These are phyloP conservation scores for Parnassius smintheus DNA, from an alignment of 2,888 invertebrate species.

Conservation along the genomic window DNA sequence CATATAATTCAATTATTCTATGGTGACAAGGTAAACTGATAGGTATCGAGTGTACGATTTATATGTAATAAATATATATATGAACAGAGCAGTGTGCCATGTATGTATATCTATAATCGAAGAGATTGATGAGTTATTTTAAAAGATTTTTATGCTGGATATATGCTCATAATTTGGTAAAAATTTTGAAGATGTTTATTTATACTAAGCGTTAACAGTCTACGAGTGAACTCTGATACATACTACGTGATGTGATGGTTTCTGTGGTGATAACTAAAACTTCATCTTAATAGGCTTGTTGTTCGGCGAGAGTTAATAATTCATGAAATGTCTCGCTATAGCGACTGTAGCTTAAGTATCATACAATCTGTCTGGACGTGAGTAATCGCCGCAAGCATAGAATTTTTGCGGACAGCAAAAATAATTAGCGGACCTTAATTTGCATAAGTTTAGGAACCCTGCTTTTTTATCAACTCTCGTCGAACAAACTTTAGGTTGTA, in stretches of 20 bases:
- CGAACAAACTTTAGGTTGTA: conserved; percentile 3
- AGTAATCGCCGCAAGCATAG: too few species aligned
- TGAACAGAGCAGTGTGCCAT: conserved; percentile 78
- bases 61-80: conserved; percentile 59
- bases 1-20: conserved; percentile 80
- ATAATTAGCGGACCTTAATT: too few species aligned
- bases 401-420: too few species aligned
- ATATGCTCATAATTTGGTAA: conserved; percentile 79
- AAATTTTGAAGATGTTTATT: conserved; percentile 78
- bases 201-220: conserved; percentile 67
- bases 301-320: too few species aligned
- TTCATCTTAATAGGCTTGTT: conserved; percentile 24
- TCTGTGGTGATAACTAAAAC: conserved; percentile 2
- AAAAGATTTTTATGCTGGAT: conserved; percentile 75
- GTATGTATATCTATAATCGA: conserved; percentile 75
- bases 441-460: too few species aligned
- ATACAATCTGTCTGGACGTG: too few species aligned
- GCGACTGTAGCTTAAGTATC: too few species aligned
- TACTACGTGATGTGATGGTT: conserved; percentile 38
- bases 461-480: too few species aligned
- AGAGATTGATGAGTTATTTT: conserved; percentile 71
- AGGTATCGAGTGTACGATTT: conserved; percentile 60
- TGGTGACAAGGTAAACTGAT: conserved; percentile 78
- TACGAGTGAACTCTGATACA: conserved; percentile 52
- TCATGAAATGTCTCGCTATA: too few species aligned